Evolutionary conservation across 2,797 vertebrate species (phyloP), one percentile per base, ranked within the genome.

Genomic region (Cryptoprocta ferox): DNA sequence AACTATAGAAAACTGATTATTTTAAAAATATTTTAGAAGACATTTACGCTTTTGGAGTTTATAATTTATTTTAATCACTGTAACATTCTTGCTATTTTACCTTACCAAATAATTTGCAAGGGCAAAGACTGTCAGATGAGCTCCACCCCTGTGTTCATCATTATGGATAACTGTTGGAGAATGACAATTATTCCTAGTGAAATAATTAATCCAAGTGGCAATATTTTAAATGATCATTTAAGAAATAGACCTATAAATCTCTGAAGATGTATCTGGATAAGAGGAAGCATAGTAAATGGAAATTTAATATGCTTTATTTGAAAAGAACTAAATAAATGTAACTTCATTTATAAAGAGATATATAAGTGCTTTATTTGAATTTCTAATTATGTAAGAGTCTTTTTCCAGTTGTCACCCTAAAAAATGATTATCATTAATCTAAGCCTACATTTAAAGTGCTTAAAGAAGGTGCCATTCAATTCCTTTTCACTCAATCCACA

Each of bases 241-340:
- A 82, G 50, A 95, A 97, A 82, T 79, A 61, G 30, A 82, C 26
- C 63, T 70, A 89, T 94, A 92, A 92, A 92, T 96, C 88, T 65
- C 70, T 66, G 32, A 95, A 85, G 45, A 90, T 92, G 28, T 81
- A 81, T 61, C 37, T 81, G 15, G 79, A 61, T 39, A 42, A 81
- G 24, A 61, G 16, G 35, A 81, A 81, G 35, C 35, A 39, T 81
- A 71, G n/a, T 6, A 90, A 96, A 95, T 95, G 30, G 16, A 87
- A 94, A 39, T 92, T 89, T 85, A 63, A 90, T 94, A 68, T 35
- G 6, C 10, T 84, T 82, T 92, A 82, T 93, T 95, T 85, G 24
- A 96, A 95, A 97, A 78, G 35, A 87, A 68, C 3, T 86, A 75
- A 97, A 76, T 92, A 87, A 94, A 83, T 92, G 50, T 30, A 92